Evolutionary conservation across 2,888 invertebrate species (phyloP), one percentile per base, ranked within the genome.

Genomic region (Thecocarcelia acutangulata): DNA sequence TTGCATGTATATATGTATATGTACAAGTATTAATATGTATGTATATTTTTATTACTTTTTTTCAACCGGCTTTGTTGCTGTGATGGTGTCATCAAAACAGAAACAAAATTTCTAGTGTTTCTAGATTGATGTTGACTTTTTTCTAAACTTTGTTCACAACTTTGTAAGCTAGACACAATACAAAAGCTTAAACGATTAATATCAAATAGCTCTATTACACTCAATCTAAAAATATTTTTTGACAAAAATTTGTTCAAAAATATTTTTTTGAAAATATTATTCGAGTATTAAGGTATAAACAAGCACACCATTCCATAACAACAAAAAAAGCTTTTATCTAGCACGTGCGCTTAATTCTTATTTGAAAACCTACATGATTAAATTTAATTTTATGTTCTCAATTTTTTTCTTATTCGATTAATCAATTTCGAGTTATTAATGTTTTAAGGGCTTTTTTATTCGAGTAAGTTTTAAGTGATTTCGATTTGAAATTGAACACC

Each of bases 21-120:
- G 15, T 8, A 42, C 13, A 12, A 4, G 13, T n/a, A 42, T 42
- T 5, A 48, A 48, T 54, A 37, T 4, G 37, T 3, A 2, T 12
- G 37, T 37, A 33, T 37, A 17, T 46, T 37, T 59, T 58, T 46
- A 13, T 21, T 40, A 21, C 19, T 48, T n/a, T 33, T 79, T 63
- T 46, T 59, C 58, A 59, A 54, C 59, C 80, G 64, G 70, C 59
- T 61, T 42, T 61, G 68, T 19, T 37, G 44, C 33, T 1, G 24
- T 46, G 56, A 46, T 82, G 77, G 69, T 78, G 81, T 82, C 81
- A 82, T 78, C 77, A 68, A 68, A 77, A 77, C 15, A 70, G 33
- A 50, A 58, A 58, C 44, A 28, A 59, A 46, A 52, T 64, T 5
- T 52, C 28, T 44, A 40, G 44, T 59, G 33, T 15, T n/a, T n/a